Evolutionary conservation across 2,797 vertebrate species (phyloP), one percentile per base, ranked within the genome.

Genomic region (Phylloscopus collybita): DNA sequence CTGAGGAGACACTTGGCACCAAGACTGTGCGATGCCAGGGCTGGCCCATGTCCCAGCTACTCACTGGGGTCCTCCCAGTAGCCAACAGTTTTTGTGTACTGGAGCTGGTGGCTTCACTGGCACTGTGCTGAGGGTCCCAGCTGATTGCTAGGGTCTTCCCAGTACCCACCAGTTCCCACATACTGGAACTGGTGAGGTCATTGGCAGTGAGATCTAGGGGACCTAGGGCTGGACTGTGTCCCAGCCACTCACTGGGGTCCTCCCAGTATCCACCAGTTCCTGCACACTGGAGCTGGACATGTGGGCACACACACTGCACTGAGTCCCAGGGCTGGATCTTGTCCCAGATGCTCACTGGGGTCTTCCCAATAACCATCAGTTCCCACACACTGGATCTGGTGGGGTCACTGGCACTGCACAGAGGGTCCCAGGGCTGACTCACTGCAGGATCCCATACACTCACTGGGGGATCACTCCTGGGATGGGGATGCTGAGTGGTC

Each of bases 231-330:
- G 27, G 8, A 64, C 50, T 21, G 6, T 11, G 10, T 50, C 22
- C 12, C 44, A 71, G 12, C 25, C 0, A 0, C 27, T 64, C 32
- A 65, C 9, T 25, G n/a, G 16, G 16, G 20, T 51, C n/a, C 23
- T 80, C 45, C 60, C 29, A 59, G 16, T 30, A 73, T 15, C 45
- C 45, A 80, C 25, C 45, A 80, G 2, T 34, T 66, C 25, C 69
- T 38, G 20, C n/a, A 45, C 14, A 25, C 20, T 51, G 29, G 27
- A 66, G 10, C 19, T 80, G 67, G 6, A 42, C 60, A 30, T 0
- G 0, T 50, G 22, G n/a, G 16, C 22, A 47, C 50, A n/a, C 65
- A 44, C 30, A 72, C 19, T 1, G 6, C 29, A 26, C 9, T 17
- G n/a, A 66, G 21, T 53, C 36, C 27, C 32, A 50, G 32, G 10